A percentile compares a stretch with the other conserved stretches of the same genome.
phyloP scores from a whole-genome alignment of 2,113 vertebrate species.

The Clarias gariepinus region DNA sequence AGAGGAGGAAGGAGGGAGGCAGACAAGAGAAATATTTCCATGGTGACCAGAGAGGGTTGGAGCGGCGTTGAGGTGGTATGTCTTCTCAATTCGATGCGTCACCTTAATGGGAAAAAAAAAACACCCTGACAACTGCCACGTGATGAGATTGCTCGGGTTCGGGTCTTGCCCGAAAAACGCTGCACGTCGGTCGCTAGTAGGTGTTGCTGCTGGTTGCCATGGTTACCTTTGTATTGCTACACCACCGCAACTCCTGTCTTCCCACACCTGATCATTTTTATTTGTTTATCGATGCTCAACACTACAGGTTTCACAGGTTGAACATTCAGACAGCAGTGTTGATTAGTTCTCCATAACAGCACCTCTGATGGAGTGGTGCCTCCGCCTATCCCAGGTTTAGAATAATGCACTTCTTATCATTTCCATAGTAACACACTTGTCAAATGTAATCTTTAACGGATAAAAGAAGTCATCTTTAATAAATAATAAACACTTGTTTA shows the following conservation, averaged over 20 bases:
- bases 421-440: not conserved
- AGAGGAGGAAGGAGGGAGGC: not conserved
- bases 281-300: not conserved
- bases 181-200: not conserved
- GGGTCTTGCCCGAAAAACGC: not conserved
- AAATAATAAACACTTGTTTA: not conserved
- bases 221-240: not conserved
- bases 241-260: not conserved
- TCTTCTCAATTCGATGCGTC: not conserved
- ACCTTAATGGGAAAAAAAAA: not conserved
- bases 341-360: not conserved
- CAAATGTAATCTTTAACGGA: not conserved
- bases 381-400: not conserved
- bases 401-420: not conserved
- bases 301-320: not conserved
- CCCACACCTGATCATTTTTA: not conserved
- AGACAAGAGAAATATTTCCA: slow-evolving; percentile 26
- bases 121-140: not conserved
- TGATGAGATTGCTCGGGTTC: not conserved
- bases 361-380: not conserved
- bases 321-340: not conserved
- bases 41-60: slow-evolving; percentile 36
- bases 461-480: not conserved
- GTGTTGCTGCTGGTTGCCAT: not conserved
- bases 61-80: not conserved